Conservation (phyloP, 2,797 vertebrate species). For the Antennarius maculatus region DNA sequence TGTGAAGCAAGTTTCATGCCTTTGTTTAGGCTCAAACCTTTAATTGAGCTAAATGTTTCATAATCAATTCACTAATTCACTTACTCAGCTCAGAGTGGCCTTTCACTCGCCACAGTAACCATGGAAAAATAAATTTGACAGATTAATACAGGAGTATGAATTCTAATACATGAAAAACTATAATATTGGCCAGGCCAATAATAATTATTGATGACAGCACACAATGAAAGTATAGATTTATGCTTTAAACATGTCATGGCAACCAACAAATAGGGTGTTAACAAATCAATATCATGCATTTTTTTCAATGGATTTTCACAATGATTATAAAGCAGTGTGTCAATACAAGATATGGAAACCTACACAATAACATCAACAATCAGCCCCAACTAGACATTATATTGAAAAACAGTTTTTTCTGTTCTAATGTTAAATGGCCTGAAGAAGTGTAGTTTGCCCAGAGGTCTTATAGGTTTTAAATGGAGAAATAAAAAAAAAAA, state of each 20-base stretch:
- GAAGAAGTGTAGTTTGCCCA: conserved; percentile 16
- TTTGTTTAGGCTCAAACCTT: conserved; percentile 7
- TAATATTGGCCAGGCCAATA: conserved; percentile 1
- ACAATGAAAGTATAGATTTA: conserved; percentile 5
- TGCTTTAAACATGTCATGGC: conserved; percentile 5
- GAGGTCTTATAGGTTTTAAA: conserved; percentile 28
- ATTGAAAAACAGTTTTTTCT: neutral
- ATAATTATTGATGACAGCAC: neutral
- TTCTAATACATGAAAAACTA: neutral
- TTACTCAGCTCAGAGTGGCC: neutral
- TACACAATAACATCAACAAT: no score
- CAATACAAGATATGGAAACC: no score
- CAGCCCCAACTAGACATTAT: neutral
- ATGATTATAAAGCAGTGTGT: neutral
- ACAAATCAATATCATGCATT: neutral
- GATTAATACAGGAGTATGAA: conserved; percentile 6
- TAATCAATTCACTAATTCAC: neutral
- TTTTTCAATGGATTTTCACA: neutral
- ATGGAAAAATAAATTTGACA: conserved; percentile 11
- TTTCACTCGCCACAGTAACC: conserved; percentile 11
- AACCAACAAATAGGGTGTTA: neutral
- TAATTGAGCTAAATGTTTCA: neutral
- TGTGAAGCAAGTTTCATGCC: conserved; percentile 19
- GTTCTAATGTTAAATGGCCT: conserved; percentile 3
- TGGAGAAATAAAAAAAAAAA: conserved; percentile 7